phyloP scores from a whole-genome alignment of 2,113 vertebrate genomes.

The Ceuthmochares aereus region DNA sequence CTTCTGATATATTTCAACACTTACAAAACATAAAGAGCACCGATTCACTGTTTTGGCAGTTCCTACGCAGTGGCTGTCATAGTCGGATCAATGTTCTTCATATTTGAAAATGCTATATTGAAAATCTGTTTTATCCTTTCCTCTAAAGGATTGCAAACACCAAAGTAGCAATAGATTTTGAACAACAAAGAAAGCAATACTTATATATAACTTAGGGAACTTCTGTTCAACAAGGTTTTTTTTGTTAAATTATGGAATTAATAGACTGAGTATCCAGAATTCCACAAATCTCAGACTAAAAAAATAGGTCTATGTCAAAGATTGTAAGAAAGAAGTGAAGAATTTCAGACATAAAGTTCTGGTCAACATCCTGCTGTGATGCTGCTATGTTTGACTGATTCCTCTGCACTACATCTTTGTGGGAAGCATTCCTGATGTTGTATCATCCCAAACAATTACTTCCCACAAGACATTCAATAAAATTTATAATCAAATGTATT shows the following conservation, averaged over 20 bases:
- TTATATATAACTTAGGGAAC: background rate
- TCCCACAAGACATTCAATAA: background rate
- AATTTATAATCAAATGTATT: background rate
- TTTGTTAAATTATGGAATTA: background rate
- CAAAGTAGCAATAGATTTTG: background rate
- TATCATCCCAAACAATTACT: background rate
- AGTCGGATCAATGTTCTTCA: background rate
- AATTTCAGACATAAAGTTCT: background rate
- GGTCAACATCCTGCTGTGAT: background rate
- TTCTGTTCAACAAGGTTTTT: background rate
- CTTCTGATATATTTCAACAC: slow-evolving; percentile 31
- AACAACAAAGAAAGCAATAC: background rate
- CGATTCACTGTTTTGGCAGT: background rate
- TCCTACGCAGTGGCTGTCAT: background rate
- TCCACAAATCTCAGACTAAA: background rate
- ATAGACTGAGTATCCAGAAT: background rate
- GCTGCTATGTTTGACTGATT: background rate
- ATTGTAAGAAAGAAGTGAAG: background rate
- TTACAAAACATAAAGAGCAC: slow-evolving; percentile 7
- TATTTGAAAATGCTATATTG: background rate
- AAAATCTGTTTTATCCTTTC: background rate
- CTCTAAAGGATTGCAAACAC: background rate
- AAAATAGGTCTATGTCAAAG: background rate
- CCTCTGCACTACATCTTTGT: background rate
- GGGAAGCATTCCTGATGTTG: background rate